These are phyloP conservation scores for Himalopsyche anomala DNA, from an alignment of 2,888 invertebrate species.

Conservation along the genomic window DNA sequence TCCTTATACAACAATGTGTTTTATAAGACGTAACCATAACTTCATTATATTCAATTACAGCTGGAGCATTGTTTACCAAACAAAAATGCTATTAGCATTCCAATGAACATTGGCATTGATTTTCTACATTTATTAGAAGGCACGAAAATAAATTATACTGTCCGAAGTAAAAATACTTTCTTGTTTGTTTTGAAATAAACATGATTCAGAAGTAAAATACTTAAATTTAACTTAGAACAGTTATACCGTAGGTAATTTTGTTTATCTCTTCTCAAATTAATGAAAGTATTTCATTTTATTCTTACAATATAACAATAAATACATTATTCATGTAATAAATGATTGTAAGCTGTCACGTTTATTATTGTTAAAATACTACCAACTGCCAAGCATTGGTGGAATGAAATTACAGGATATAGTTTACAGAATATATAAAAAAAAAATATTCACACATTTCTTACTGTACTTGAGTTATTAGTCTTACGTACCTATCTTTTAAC, in stretches of 20 bases:
- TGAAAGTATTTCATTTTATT: not conserved
- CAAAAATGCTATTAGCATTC: constrained; percentile 35
- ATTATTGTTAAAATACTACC: too few species aligned
- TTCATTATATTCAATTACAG: not conserved
- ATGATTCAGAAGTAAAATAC: constrained; percentile 12
- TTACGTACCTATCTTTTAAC: too few species aligned
- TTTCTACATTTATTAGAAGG: constrained; percentile 10
- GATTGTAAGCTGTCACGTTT: too few species aligned
- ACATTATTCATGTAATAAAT: too few species aligned
- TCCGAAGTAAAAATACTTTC: constrained; percentile 5
- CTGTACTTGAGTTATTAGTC: too few species aligned
- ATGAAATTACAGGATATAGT: too few species aligned
- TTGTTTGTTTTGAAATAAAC: constrained; percentile 35
- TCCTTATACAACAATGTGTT: too few species aligned
- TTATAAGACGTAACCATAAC: too few species aligned
- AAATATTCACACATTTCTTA: too few species aligned
- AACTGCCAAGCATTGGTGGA: too few species aligned
- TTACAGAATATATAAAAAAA: too few species aligned
- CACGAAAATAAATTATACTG: constrained; percentile 3
- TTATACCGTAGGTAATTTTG: not conserved
- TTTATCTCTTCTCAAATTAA: not conserved
- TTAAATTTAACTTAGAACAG: not conserved
- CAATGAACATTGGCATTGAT: not conserved
- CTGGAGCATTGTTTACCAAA: not conserved
- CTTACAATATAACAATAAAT: too few species aligned